Base-by-base conservation (phyloP, 2,797 vertebrate species). In the Knipowitschia caucasica region DNA sequence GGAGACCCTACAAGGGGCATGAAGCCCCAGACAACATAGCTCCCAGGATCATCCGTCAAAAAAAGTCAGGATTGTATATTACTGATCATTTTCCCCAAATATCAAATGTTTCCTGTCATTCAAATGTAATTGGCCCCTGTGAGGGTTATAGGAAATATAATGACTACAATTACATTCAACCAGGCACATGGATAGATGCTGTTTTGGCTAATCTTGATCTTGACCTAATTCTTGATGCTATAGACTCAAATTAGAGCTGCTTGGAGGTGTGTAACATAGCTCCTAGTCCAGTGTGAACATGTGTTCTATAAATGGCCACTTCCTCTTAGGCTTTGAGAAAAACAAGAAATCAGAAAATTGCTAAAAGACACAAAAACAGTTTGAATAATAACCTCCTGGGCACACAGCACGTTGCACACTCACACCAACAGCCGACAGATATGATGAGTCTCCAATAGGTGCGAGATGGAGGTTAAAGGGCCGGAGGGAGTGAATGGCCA, bases 401-500 rank as follows among this genome's bases (percentile, higher is more conserved):
- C 29, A 59, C 7, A 27, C 53, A 62, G 49, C 64, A 67, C 47
- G 21, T 17, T 45, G 38, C 30, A n/a, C n/a, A n/a, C n/a, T n/a
- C n/a, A n/a, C n/a, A n/a, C n/a, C n/a, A n/a, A n/a, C 0, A 6
- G 26, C 17, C 24, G 47, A 43, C 23, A 50, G 62, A 58, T 52
- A 20, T 14, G 42, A 36, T 9, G 7, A 3, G 30, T 11, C 27
- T 10, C 30, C 53, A 51, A 42, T 18, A 42, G 9, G 53, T 24
- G 46, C 26, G 24, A 30, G 20, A 62, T 43, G 45, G 45, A 39
- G 27, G 61, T 56, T 54, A 66, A 52, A 66, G 49, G 36, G 54
- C 56, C 46, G 35, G 50, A 49, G 23, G 57, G 56, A 52, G 58
- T 73, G 63, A 75, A 66, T 71, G 70, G 64, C 42, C 24, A 1